A percentile compares a stretch with the other conserved stretches of the same genome.
Evolutionary conservation across 92 coral and sea anemone species (phyloP).

Genomic region (Umimayanthus kanabou): DNA sequence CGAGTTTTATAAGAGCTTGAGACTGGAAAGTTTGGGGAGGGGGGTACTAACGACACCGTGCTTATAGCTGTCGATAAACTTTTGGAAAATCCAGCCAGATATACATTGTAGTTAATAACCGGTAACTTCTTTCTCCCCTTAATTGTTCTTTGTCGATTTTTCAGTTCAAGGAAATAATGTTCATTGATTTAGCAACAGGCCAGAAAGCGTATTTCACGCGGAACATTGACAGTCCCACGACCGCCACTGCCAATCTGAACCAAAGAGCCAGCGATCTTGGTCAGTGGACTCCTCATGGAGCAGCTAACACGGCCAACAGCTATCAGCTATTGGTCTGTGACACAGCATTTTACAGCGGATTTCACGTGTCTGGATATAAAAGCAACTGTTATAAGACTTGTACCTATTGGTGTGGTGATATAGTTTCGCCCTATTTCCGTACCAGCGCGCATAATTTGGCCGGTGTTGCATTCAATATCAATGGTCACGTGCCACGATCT

Average conservation of each 20-base stretch:
- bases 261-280: background rate
- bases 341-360: conserved; percentile 13
- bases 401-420: background rate
- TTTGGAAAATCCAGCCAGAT: too few species aligned
- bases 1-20: too few species aligned
- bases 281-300: conserved; percentile 12
- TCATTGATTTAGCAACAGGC: conserved; percentile 5
- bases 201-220: conserved; percentile 16
- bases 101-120: too few species aligned
- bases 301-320: background rate
- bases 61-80: too few species aligned
- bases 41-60: too few species aligned
- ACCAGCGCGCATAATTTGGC: background rate
- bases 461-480: conserved; percentile 11
- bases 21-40: too few species aligned
- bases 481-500: background rate
- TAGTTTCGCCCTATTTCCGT: background rate
- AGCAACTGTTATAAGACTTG: background rate
- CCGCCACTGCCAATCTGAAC: background rate
- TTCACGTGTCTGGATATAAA: conserved; percentile 6
- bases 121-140: too few species aligned
- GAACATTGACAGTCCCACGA: background rate
- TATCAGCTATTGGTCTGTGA: conserved; percentile 16
- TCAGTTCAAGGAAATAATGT: conserved; percentile 24
- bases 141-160: background rate